These are phyloP conservation scores for Stomatorhinus walkeri DNA, from an alignment of 2,797 vertebrate species.

Conservation along the genomic window DNA sequence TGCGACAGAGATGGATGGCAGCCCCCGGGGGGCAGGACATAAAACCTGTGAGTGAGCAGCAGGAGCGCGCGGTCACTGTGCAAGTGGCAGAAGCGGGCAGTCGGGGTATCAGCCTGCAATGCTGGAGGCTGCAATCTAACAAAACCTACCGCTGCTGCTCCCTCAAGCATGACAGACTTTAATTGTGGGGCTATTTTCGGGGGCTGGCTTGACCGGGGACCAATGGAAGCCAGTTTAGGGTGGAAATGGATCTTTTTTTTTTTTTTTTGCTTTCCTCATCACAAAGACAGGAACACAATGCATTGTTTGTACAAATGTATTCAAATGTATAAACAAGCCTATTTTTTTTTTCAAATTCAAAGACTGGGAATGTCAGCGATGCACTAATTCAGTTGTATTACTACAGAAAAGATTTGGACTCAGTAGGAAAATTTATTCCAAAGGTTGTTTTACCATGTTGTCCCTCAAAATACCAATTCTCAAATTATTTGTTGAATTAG, in stretches of 20 bases:
- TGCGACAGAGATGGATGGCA: constrained; percentile 70
- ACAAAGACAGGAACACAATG: neutral
- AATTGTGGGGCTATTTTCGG: constrained; percentile 5
- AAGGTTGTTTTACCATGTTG: neutral
- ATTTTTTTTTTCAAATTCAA: neutral
- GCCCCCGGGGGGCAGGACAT: constrained; percentile 68
- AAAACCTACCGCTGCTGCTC: constrained; percentile 10
- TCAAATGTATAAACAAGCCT: neutral
- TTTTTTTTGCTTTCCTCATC: neutral
- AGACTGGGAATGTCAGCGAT: neutral
- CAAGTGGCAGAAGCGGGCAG: neutral
- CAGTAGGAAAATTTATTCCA: neutral
- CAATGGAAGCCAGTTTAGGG: neutral
- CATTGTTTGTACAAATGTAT: neutral
- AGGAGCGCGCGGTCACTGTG: constrained; percentile 55
- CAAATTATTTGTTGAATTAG: neutral
- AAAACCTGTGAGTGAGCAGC: constrained; percentile 72
- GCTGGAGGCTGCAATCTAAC: constrained; percentile 3
- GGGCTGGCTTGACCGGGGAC: neutral
- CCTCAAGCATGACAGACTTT: constrained; percentile 11
- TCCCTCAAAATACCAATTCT: neutral
- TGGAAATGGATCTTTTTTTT: neutral
- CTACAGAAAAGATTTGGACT: neutral
- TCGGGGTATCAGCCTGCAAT: neutral
- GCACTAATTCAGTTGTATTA: neutral